Evolutionary conservation across 1,140 invertebrate species (phyloP), one percentile per base, ranked within the genome.

Genomic region (Psix sp.): DNA sequence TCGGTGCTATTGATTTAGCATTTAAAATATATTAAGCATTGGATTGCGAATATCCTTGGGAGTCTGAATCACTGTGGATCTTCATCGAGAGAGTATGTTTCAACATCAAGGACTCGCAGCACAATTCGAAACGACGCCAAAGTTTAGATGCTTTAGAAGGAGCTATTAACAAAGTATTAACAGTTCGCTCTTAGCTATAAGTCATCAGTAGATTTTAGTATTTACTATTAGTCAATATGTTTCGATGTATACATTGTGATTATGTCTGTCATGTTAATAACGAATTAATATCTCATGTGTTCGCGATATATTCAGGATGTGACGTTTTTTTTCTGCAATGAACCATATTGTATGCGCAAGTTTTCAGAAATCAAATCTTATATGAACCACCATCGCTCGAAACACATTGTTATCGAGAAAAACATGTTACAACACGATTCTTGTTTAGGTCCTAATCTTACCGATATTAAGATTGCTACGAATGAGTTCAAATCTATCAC

Each of bases 291-390:
- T n/a, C 6, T 5, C 31, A 33, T 33, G 11, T 33, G 4, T n/a
- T 3, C 3, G 10, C 6, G 6, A 33, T 33, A n/a, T n/a, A 33
- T 11, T 7, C 3, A 3, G 31, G n/a, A 7, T 6, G 31, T 11
- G 11, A 33, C n/a, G n/a, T 33, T 5, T 33, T 33, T 33, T 33
- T 6, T 33, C n/a, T 33, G 31, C 10, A 3, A 33, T 33, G 31
- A 33, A 33, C 11, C 6, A n/a, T n/a, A 5, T 33, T 33, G 31
- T 33, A 33, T 33, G 5, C 6, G 31, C 3, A 7, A 11, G n/a
- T 33, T 33, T 33, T 33, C 31, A n/a, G 3, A 7, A 33, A 6
- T 33, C n/a, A 33, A 33, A 33, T 33, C 31, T 11, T 33, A 33
- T n/a, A 3, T n/a, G 3, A 33, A n/a, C 5, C 31, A 33, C 11